phyloP scores from a whole-genome alignment of 2,888 invertebrate genomes.

The Heliconius ismenius region DNA sequence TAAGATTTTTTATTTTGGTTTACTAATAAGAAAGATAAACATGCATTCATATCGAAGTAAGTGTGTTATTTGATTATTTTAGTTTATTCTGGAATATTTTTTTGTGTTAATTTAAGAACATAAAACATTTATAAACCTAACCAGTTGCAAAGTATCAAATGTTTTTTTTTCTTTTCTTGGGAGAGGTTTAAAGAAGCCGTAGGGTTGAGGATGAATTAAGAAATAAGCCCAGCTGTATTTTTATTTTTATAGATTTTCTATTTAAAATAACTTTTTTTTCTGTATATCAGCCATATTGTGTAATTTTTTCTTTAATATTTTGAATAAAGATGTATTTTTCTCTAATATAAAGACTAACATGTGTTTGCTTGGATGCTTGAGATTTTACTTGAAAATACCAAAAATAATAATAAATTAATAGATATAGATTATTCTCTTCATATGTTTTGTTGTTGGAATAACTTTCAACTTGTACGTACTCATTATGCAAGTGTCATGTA shows the following conservation, averaged over 20 bases:
- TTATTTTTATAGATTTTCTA: background rate
- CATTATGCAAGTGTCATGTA: background rate
- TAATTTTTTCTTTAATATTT: constrained; percentile 7
- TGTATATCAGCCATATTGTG: background rate
- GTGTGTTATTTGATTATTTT: no score
- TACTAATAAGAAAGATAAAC: no score
- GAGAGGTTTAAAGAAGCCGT: background rate
- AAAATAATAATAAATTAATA: constrained; percentile 22
- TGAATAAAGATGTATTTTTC: constrained; percentile 21
- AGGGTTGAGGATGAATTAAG: background rate
- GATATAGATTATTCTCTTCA: background rate
- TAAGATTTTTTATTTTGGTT: no score
- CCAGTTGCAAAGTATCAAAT: background rate
- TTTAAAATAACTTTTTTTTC: background rate
- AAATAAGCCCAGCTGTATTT: constrained; percentile 1
- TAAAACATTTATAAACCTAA: background rate
- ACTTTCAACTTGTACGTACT: constrained; percentile 14
- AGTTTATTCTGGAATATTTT: no score
- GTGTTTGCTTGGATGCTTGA: constrained; percentile 27
- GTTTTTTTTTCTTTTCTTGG: background rate
- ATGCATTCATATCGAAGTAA: no score
- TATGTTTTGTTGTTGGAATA: background rate
- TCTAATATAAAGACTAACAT: constrained; percentile 22
- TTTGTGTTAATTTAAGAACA: no score
- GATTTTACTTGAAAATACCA: constrained; percentile 17